Percentiles rank a stretch among this genome's conserved stretches.
phyloP scores from a whole-genome alignment of 2,797 vertebrate genomes.

The Rhabdomys pumilio region DNA sequence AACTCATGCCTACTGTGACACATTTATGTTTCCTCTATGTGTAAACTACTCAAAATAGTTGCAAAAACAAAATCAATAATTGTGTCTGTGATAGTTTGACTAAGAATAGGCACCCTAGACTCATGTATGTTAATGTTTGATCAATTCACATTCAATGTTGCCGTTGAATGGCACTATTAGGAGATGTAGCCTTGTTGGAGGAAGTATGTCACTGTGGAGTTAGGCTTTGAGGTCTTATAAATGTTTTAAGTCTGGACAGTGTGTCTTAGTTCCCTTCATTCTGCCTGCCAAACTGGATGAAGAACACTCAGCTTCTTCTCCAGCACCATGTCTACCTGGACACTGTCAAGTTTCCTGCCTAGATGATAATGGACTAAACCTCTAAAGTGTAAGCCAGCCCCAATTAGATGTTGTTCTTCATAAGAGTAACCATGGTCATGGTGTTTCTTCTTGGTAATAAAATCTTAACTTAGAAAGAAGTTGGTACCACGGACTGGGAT shows the following conservation, averaged over 20 bases:
- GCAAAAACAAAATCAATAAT: background rate
- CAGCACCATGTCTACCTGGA: background rate
- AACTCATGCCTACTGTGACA: background rate
- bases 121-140: background rate
- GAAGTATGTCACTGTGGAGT: background rate
- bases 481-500: background rate
- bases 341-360: background rate
- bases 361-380: background rate
- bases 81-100: background rate
- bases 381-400: background rate
- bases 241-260: background rate
- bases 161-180: background rate
- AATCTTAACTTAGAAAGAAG: background rate
- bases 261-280: background rate
- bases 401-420: background rate
- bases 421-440: background rate
- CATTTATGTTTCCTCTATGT: background rate
- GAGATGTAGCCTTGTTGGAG: background rate
- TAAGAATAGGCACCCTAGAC: background rate
- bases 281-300: background rate
- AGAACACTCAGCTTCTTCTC: background rate
- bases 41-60: background rate
- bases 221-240: background rate
- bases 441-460: background rate
- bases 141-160: background rate